Evolutionary conservation across 2,113 vertebrate genomes (phyloP).

Genomic region (Muntiacus muntjak): DNA sequence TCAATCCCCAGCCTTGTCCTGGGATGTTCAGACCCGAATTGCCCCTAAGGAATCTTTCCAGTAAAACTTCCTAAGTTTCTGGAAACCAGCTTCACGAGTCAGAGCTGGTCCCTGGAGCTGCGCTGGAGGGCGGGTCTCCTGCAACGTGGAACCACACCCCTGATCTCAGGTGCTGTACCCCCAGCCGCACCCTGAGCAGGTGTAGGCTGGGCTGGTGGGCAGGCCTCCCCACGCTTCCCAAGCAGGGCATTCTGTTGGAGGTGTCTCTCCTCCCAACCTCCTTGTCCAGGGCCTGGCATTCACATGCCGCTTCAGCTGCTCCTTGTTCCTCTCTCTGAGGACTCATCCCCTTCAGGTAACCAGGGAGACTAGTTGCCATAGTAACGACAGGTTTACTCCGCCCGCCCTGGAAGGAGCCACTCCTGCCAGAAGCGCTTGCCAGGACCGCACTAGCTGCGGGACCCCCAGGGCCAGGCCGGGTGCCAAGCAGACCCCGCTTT

Average conservation of each 20-base stretch:
- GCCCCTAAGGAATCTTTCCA: neutral
- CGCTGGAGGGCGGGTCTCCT: too few species aligned
- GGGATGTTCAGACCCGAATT: neutral
- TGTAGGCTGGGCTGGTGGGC: neutral
- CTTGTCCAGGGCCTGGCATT: neutral
- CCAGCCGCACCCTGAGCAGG: neutral
- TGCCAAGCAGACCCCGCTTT: neutral
- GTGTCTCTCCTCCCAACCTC: neutral
- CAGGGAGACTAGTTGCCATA: conserved; percentile 45
- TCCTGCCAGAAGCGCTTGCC: neutral
- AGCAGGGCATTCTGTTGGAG: accelerated
- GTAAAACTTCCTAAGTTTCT: neutral
- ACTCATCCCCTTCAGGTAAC: neutral
- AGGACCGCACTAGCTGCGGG: conserved; percentile 56
- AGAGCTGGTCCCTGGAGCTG: neutral
- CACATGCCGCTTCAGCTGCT: neutral
- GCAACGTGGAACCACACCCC: neutral
- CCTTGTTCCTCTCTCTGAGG: neutral
- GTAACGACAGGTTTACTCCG: conserved; percentile 38
- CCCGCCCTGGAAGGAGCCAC: conserved; percentile 30
- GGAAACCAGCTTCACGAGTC: too few species aligned
- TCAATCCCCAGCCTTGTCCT: too few species aligned
- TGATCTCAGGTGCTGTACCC: accelerated
- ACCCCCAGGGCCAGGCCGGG: neutral
- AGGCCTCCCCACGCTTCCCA: neutral